These are phyloP conservation scores for Chorisops tibialis DNA, from an alignment of 2,888 invertebrate species.

Conservation along the genomic window DNA sequence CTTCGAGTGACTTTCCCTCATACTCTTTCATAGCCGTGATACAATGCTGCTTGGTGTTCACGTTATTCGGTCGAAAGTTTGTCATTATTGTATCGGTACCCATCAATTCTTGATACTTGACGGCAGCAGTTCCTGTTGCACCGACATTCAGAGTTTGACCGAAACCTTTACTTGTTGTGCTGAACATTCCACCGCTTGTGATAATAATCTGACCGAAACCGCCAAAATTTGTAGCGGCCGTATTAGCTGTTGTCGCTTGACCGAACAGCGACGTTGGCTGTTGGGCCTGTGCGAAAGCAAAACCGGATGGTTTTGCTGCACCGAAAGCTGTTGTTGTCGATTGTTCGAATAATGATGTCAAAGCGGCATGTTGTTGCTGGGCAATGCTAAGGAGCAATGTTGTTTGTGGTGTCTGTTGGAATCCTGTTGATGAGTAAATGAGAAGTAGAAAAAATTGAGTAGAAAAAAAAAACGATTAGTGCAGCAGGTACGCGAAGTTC, in stretches of 20 bases:
- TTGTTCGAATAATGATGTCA: conserved; percentile 63
- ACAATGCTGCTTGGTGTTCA: conserved; percentile 92
- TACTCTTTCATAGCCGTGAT: conserved; percentile 99
- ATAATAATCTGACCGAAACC: conserved; percentile 65
- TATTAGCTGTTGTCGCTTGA: conserved; percentile 50
- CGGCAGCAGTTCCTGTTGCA: conserved; percentile 64
- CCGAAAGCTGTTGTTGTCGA: conserved; percentile 60
- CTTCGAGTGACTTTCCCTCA: conserved; percentile 90
- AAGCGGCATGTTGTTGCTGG: conserved; percentile 50
- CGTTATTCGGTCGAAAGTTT: conserved; percentile 76
- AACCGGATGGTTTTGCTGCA: conserved; percentile 53
- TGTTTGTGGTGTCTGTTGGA: conserved; percentile 54
- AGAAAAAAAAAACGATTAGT: too few species aligned
- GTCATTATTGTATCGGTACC: conserved; percentile 92
- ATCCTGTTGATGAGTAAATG: conserved; percentile 40
- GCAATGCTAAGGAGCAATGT: conserved; percentile 60
- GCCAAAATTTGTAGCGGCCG: conserved; percentile 54
- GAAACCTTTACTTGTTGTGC: conserved; percentile 49
- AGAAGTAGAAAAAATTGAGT: too few species aligned
- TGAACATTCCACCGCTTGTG: conserved; percentile 55
- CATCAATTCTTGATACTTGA: conserved; percentile 79
- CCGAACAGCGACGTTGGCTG: conserved; percentile 57
- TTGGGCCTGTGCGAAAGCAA: conserved; percentile 48
- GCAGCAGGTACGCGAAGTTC: too few species aligned
- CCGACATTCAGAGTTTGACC: conserved; percentile 38